These are phyloP conservation scores for Ctenochaetus hawaiiensis DNA, from an alignment of 2,797 vertebrate genomes.

Conservation along the genomic window DNA sequence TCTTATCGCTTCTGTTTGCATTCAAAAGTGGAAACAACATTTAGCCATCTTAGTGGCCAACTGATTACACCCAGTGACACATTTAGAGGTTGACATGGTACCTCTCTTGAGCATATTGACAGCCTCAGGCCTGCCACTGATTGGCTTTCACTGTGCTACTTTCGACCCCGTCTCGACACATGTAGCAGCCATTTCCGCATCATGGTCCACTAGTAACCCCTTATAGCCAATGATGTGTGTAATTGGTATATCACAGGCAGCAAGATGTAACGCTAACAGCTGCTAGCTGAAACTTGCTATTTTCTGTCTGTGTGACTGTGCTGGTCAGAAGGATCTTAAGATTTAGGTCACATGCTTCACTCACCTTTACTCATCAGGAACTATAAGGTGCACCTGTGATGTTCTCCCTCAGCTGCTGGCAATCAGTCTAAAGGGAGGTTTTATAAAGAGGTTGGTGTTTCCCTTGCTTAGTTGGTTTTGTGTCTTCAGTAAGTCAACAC, in stretches of 20 bases:
- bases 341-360: too few species aligned
- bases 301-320: conserved; percentile 10
- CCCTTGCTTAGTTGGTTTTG: too few species aligned
- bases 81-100: conserved; percentile 56
- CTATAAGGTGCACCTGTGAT: too few species aligned
- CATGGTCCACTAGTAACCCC: conserved; percentile 21
- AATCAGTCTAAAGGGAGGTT: too few species aligned
- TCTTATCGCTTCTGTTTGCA: conserved; percentile 65
- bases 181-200: conserved; percentile 33
- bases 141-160: conserved; percentile 33
- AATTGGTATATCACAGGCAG: conserved; percentile 51
- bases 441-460: too few species aligned
- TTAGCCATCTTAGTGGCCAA: conserved; percentile 57
- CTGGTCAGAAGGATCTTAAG: background rate
- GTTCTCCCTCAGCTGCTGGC: too few species aligned
- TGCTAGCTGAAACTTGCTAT: background rate
- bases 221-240: conserved; percentile 51
- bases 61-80: conserved; percentile 56
- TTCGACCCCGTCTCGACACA: conserved; percentile 41
- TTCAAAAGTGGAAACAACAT: conserved; percentile 66
- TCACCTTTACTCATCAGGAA: too few species aligned
- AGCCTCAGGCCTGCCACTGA: conserved; percentile 35
- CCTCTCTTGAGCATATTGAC: conserved; percentile 42
- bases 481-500: too few species aligned
- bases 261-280: conserved; percentile 39